phyloP scores from a whole-genome alignment of 2,797 vertebrate genomes.

The Danio choprae region DNA sequence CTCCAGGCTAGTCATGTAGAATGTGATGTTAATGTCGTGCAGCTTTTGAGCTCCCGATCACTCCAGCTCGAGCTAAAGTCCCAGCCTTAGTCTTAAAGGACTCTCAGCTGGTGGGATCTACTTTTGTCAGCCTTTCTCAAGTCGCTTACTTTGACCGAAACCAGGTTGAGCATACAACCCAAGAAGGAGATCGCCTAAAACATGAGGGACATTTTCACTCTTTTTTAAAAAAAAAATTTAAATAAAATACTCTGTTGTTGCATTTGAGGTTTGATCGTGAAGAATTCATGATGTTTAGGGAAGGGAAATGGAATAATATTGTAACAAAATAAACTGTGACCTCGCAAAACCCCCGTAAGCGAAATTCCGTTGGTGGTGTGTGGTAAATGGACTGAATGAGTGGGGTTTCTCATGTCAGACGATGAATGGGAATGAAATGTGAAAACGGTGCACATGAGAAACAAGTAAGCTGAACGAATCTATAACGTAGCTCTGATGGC shows the following conservation, averaged over 20 bases:
- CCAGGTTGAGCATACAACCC: background rate
- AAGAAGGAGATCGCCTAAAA: background rate
- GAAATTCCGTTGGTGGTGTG: conserved; percentile 43
- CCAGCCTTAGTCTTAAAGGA: conserved; percentile 71
- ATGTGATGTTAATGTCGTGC: conserved; percentile 7
- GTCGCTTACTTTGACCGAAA: conserved; percentile 17
- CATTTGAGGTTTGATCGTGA: conserved; percentile 3
- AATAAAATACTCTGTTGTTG: conserved; percentile 12
- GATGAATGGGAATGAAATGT: background rate
- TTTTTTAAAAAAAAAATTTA: background rate
- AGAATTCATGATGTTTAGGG: background rate
- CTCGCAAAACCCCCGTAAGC: conserved; percentile 44
- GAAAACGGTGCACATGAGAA: conserved; percentile 3
- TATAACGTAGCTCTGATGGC: conserved; percentile 50
- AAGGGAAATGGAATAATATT: conserved; percentile 34
- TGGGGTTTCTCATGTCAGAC: background rate
- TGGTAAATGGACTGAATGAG: conserved; percentile 23
- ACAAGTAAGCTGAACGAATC: conserved; percentile 37
- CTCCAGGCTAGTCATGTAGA: conserved; percentile 26
- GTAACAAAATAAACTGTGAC: conserved; percentile 60
- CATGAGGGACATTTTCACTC: background rate
- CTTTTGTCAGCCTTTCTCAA: conserved; percentile 46
- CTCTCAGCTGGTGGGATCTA: conserved; percentile 62
- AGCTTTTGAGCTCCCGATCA: conserved; percentile 39
- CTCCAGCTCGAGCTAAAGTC: conserved; percentile 61